Percentiles rank a stretch among this genome's conserved stretches.
Conservation (phyloP, 2,888 invertebrate species). For the Drosophila pseudotakahashii region DNA sequence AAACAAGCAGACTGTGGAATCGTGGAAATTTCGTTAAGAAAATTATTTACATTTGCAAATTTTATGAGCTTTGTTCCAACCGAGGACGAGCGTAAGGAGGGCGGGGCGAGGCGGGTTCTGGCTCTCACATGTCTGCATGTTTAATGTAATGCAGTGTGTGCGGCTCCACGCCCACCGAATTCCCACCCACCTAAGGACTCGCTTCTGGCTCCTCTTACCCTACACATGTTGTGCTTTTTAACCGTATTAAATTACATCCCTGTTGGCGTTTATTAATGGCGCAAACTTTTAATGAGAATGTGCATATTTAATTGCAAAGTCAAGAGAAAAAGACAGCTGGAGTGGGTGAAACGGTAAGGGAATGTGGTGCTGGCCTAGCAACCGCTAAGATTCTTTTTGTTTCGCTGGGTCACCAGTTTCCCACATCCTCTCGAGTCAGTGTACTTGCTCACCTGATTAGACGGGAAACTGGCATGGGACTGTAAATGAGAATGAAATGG, state of each 20-base stretch:
- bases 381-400: conserved; percentile 44
- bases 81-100: not conserved
- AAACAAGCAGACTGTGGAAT: conserved; percentile 26
- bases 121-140: conserved; percentile 67
- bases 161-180: conserved; percentile 8
- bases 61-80: conserved; percentile 72
- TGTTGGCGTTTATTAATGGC: conserved; percentile 79
- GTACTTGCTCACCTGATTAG: conserved; percentile 53
- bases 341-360: conserved; percentile 3
- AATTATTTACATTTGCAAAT: conserved; percentile 79
- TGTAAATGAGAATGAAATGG: conserved; percentile 39
- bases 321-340: conserved; percentile 57
- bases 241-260: conserved; percentile 79
- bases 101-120: conserved; percentile 46
- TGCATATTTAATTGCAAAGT: conserved; percentile 78
- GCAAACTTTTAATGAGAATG: conserved; percentile 79
- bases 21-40: conserved; percentile 77
- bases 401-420: conserved; percentile 10
- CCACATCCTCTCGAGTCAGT: conserved; percentile 8
- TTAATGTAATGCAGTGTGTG: conserved; percentile 65
- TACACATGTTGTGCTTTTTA: conserved; percentile 76
- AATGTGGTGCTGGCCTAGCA: conserved; percentile 33
- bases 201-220: conserved; percentile 44
- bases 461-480: conserved; percentile 6
- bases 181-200: not conserved